Conservation (phyloP, 1,140 invertebrate species). For the Cherax quadricarinatus region DNA sequence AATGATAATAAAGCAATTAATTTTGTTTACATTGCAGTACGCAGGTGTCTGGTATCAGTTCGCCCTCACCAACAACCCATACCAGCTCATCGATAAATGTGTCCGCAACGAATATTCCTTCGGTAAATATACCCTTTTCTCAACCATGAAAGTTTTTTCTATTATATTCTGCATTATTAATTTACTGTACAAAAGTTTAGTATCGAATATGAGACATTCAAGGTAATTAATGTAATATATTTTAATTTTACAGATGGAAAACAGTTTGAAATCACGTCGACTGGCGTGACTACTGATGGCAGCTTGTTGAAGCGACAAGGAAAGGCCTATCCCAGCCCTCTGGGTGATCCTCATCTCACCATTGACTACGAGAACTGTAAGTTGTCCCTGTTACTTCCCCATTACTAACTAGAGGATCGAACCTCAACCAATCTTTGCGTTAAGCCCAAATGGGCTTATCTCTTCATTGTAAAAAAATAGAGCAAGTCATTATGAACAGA, state of each 20-base stretch:
- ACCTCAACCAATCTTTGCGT: no score
- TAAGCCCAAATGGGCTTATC: not conserved
- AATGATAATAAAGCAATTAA: no score
- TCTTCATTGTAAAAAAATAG: no score
- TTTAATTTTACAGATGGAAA: slow-evolving; percentile 17
- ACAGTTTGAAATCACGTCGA: not conserved
- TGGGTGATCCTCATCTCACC: slow-evolving; percentile 25
- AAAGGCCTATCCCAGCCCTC: not conserved
- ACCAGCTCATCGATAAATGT: slow-evolving; percentile 30
- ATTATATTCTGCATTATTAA: no score
- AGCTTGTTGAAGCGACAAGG: slow-evolving; percentile 3
- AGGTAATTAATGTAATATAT: no score
- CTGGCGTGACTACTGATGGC: slow-evolving; percentile 5
- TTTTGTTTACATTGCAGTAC: not conserved
- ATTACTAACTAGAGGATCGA: not conserved
- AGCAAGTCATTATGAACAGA: no score
- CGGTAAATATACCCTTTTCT: not conserved
- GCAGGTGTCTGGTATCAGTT: slow-evolving; percentile 21
- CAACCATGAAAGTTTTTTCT: no score
- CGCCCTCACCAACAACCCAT: slow-evolving; percentile 13
- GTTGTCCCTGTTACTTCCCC: not conserved
- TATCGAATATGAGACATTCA: no score
- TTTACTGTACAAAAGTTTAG: no score
- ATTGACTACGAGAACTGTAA: slow-evolving; percentile 36
- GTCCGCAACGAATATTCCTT: not conserved